Base-by-base conservation (phyloP, 35 echinoderm and acorn worm genomes). In the Antedon bifida region DNA sequence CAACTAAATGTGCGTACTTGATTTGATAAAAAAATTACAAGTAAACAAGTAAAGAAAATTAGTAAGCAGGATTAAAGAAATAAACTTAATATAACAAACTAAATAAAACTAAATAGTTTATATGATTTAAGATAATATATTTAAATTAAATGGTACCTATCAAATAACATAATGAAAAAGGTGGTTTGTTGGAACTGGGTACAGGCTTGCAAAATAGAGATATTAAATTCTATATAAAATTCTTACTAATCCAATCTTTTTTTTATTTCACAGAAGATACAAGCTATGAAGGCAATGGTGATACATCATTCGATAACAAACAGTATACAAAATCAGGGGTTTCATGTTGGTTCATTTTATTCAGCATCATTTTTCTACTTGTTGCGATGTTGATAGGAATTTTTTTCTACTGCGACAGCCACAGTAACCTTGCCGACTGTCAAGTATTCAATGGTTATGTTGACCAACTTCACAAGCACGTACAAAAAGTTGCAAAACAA, bases 391-490 rank as follows among this genome's bases (percentile, higher is more conserved):
- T 34, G 5, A 34, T 92, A 14, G 90, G 86, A 80, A 73, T 84
- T 34, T 88, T 88, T 33, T 92, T 82, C 90, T 88, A 76, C 86
- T 92, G 86, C 29, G 82, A 88, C 28, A 84, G 64, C 34, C 44
- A 92, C 31, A 78, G 31, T n/a, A 33, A 76, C 0, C 44, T 79
- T 29, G 45, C 36, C 8, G 34, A 74, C 26, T 91, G 89, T 32
- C 29, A 64, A 26, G 26, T 21, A 64, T 64, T 64, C 51, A 64
- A 64, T 26, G 34, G 0, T 78, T 34, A 34, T 78, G 7, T 78
- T 8, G 23, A 34, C 5, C 16, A 32, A 32, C 11, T 30, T 31
- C 76, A 78, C 4, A 78, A 78, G 76, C 14, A 78, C 12, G 34
- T 35, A 78, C 34, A 35, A 23, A 11, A 78, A 13, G 76, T 34